A percentile compares a stretch with the other conserved stretches of the same genome.
These are phyloP conservation scores for Amblyraja radiata DNA, from an alignment of 2,797 vertebrate species.

Conservation along the genomic window DNA sequence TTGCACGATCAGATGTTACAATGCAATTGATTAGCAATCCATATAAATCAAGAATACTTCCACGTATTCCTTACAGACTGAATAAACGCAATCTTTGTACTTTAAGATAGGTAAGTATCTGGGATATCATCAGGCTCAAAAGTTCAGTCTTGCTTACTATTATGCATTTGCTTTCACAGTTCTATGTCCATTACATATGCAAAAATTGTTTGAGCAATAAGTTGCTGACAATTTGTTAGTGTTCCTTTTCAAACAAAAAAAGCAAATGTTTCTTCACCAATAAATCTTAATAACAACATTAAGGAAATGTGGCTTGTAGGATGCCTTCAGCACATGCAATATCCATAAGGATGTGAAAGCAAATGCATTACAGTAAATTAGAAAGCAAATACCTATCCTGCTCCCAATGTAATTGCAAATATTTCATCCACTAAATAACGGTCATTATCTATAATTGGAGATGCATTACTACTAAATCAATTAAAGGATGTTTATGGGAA, in stretches of 20 bases:
- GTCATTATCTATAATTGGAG: not conserved
- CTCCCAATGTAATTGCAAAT: not conserved
- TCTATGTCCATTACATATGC: not conserved
- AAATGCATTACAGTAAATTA: conserved; percentile 3
- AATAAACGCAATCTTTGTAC: not conserved
- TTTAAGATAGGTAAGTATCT: not conserved
- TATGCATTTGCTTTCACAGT: not conserved
- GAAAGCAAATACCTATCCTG: not conserved
- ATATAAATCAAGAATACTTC: not conserved
- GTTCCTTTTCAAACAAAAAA: not conserved
- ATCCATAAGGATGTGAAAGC: not conserved
- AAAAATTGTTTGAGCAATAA: not conserved
- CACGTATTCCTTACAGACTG: not conserved
- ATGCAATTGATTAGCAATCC: not conserved
- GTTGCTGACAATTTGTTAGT: not conserved
- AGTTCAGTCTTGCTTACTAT: not conserved
- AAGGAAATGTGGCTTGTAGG: not conserved
- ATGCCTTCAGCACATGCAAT: not conserved
- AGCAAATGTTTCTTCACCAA: not conserved
- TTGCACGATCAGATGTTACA: conserved; percentile 1
- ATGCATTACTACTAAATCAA: not conserved
- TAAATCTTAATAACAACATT: conserved; percentile 4
- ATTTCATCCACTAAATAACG: not conserved
- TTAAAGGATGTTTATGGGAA: not conserved
- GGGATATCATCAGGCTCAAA: too few species aligned